phyloP scores from a whole-genome alignment of 2,113 vertebrate species.

The Pogona vitticeps region DNA sequence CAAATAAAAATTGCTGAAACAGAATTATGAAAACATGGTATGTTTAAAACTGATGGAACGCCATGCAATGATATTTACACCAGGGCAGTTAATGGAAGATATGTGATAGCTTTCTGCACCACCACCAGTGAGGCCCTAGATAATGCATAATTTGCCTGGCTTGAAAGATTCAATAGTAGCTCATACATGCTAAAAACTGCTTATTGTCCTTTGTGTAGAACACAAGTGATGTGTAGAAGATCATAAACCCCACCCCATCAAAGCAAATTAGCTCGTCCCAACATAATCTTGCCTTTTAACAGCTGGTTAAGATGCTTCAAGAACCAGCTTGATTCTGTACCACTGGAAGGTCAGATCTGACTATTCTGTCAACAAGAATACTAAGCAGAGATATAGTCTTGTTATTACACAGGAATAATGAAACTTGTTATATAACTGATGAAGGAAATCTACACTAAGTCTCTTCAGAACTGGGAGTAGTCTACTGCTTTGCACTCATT shows the following conservation, averaged over 20 bases:
- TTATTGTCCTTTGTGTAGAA: conserved; percentile 18
- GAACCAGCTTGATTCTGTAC: conserved; percentile 53
- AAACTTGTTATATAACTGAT: conserved; percentile 59
- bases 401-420: conserved; percentile 67
- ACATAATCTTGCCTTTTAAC: conserved; percentile 20
- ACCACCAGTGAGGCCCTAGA: no score
- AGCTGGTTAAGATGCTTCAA: conserved; percentile 52
- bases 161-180: conserved; percentile 2
- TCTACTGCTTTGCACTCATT: conserved; percentile 49
- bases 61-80: not conserved
- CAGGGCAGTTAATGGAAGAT: not conserved
- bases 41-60: not conserved
- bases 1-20: not conserved
- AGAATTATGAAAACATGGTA: not conserved
- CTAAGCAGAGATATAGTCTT: conserved; percentile 55
- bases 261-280: not conserved
- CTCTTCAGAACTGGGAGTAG: conserved; percentile 47
- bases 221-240: not conserved
- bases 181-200: not conserved
- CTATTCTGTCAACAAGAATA: conserved; percentile 70
- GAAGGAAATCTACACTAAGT: conserved; percentile 66
- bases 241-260: conserved; percentile 4
- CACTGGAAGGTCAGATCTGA: conserved; percentile 66
- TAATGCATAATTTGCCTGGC: not conserved
- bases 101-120: not conserved